These are phyloP conservation scores for Troilus luridus DNA, from an alignment of 2,888 invertebrate species.

Conservation along the genomic window DNA sequence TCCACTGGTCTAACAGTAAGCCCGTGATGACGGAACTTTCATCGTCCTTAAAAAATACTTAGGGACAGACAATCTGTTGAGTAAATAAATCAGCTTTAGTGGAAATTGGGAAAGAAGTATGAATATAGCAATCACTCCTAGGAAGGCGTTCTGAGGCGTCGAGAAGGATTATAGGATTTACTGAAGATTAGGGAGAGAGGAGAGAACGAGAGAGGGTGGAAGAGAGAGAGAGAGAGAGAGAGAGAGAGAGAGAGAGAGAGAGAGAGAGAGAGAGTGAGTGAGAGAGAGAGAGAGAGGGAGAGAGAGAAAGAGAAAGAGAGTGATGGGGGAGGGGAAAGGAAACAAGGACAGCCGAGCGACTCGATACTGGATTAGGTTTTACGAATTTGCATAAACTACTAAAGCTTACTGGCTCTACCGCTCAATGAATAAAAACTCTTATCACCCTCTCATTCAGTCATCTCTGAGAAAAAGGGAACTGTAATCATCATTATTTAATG, in stretches of 20 bases:
- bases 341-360: neutral
- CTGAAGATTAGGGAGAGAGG: neutral
- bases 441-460: neutral
- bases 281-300: too few relatives aligned
- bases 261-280: too few relatives aligned
- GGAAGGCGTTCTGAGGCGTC: neutral
- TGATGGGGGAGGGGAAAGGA: too few relatives aligned
- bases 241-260: too few relatives aligned
- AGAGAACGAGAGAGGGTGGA: too few relatives aligned
- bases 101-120: neutral
- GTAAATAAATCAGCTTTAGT: neutral
- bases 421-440: neutral
- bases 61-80: neutral
- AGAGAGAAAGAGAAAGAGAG: too few relatives aligned
- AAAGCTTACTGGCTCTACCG: neutral
- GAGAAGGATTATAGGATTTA: neutral
- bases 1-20: too few relatives aligned
- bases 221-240: too few relatives aligned
- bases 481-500: too few relatives aligned
- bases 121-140: neutral
- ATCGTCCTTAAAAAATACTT: too few relatives aligned
- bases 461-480: neutral
- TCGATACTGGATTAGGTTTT: constrained; percentile 32
- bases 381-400: constrained; percentile 21
- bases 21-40: too few relatives aligned